These are phyloP conservation scores for Polypterus bichir DNA, from an alignment of 2,113 vertebrate genomes.

Conservation along the genomic window DNA sequence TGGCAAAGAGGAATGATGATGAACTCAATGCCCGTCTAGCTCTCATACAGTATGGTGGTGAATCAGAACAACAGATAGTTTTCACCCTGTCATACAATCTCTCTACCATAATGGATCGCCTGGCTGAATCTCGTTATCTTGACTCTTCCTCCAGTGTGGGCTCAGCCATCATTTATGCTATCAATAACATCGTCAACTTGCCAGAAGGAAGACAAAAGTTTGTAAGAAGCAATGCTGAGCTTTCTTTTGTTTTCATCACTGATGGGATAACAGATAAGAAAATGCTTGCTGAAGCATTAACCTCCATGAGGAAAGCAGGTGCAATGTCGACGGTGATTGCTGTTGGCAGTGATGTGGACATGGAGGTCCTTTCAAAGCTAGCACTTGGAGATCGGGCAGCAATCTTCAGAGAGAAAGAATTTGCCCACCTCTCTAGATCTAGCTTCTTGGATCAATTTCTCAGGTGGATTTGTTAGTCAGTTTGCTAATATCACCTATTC, in stretches of 20 bases:
- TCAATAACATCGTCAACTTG: constrained; percentile 66
- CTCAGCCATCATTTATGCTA: constrained; percentile 65
- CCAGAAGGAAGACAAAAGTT: too few species aligned
- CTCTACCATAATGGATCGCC: constrained; percentile 50
- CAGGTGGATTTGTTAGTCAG: constrained; percentile 64
- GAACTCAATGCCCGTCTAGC: constrained; percentile 67
- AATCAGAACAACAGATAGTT: constrained; percentile 53
- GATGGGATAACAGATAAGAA: constrained; percentile 59
- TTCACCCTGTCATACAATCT: constrained; percentile 68
- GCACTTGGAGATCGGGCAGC: constrained; percentile 63
- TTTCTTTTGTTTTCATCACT: constrained; percentile 79
- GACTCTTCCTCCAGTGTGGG: constrained; percentile 83
- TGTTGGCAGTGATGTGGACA: constrained; percentile 59
- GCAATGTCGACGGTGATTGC: constrained; percentile 69
- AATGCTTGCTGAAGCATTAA: constrained; percentile 60
- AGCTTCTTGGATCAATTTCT: constrained; percentile 84
- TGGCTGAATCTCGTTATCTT: constrained; percentile 59
- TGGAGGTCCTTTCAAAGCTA: constrained; percentile 57
- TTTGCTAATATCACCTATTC: too few species aligned
- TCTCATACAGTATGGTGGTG: constrained; percentile 72
- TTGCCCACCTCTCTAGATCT: constrained; percentile 55
- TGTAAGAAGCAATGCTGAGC: constrained; percentile 49
- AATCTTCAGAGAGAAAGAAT: constrained; percentile 75
- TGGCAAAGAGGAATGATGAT: constrained; percentile 51
- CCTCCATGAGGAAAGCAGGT: constrained; percentile 67